A percentile compares a stretch with the other conserved stretches of the same genome.
Conservation (phyloP, 2,113 vertebrate species). For the Puntigrus tetrazona region DNA sequence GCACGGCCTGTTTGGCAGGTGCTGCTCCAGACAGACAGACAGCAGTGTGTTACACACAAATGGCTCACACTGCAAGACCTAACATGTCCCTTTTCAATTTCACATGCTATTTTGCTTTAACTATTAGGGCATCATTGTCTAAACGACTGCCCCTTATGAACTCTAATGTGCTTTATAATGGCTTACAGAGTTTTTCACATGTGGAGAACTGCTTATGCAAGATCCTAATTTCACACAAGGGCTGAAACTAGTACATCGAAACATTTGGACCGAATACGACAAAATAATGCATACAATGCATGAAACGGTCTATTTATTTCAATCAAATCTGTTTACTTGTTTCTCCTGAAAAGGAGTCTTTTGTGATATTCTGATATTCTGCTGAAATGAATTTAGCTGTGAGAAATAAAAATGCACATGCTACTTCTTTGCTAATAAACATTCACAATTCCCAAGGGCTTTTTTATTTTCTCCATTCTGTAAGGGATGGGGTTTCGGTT, state of each 20-base stretch:
- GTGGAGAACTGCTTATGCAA: slow-evolving; percentile 17
- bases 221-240: slow-evolving; percentile 8
- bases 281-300: not conserved
- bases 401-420: not conserved
- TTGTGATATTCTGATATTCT: not conserved
- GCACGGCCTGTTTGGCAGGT: slow-evolving; percentile 64
- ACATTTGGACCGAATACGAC: slow-evolving; percentile 1
- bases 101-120: slow-evolving; percentile 50
- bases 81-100: slow-evolving; percentile 8
- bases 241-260: not conserved
- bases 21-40: slow-evolving; percentile 55
- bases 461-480: no score
- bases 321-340: not conserved
- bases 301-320: not conserved
- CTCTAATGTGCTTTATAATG: slow-evolving; percentile 40
- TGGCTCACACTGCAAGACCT: slow-evolving; percentile 49
- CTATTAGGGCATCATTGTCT: slow-evolving; percentile 48
- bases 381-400: not conserved
- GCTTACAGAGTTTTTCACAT: slow-evolving; percentile 6
- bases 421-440: not conserved
- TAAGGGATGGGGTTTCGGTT: no score
- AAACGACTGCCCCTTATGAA: slow-evolving; percentile 32
- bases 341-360: not conserved
- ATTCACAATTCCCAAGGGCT: no score
- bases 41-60: slow-evolving; percentile 64